Percentiles rank a stretch among this genome's conserved stretches.
Conservation (phyloP, 2,888 invertebrate genomes). For the Cinara cedri region DNA sequence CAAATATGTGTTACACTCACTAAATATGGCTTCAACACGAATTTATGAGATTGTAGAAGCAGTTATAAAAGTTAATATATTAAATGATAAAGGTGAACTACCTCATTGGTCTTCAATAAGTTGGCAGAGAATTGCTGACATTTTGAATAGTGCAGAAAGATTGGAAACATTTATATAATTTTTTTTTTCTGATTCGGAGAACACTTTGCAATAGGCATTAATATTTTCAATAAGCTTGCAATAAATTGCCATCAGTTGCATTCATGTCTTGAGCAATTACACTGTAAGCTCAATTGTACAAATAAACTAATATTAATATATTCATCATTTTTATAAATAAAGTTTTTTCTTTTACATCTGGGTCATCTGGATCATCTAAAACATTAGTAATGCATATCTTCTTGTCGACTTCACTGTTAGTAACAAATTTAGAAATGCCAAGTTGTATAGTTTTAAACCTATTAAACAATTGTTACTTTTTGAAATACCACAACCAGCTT, state of each 20-base stretch:
- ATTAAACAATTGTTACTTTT: background rate
- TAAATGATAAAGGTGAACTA: slow-evolving; percentile 2
- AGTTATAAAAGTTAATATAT: background rate
- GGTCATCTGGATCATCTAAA: slow-evolving; percentile 34
- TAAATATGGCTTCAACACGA: slow-evolving; percentile 12
- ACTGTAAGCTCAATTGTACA: slow-evolving; percentile 30
- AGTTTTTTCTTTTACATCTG: slow-evolving; percentile 22
- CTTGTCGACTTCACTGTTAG: background rate
- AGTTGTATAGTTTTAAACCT: background rate
- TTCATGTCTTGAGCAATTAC: slow-evolving; percentile 1
- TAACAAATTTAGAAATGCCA: slow-evolving; percentile 2
- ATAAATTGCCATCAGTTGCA: slow-evolving; percentile 1
- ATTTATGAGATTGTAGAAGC: background rate
- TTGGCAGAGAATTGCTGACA: background rate
- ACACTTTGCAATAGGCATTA: slow-evolving; percentile 13
- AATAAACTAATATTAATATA: slow-evolving; percentile 32
- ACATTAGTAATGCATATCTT: background rate
- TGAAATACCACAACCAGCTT: slow-evolving; percentile 6
- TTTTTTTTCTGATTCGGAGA: background rate
- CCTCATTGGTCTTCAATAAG: background rate
- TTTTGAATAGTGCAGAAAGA: background rate
- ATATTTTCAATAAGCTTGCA: background rate
- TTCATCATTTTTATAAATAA: slow-evolving; percentile 4
- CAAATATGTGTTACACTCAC: background rate
- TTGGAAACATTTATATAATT: background rate